Evolutionary conservation across 2,888 invertebrate genomes (phyloP).

Genomic region (Minunthozetes semirufus): DNA sequence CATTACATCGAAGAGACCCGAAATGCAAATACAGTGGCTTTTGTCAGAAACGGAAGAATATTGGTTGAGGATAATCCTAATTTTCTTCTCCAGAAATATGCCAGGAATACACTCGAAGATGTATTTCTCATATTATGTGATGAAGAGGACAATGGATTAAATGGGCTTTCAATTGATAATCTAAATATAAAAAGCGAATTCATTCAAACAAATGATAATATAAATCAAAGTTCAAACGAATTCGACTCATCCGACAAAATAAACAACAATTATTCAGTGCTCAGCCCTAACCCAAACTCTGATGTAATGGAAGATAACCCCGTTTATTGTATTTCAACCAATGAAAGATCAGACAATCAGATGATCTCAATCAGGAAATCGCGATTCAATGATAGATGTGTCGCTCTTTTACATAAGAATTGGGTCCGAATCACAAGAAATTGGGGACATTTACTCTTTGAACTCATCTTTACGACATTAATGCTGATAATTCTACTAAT

Average conservation of each 20-base stretch:
- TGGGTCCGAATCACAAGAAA: constrained; percentile 46
- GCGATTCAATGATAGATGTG: background rate
- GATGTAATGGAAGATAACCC: no score
- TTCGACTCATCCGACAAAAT: no score
- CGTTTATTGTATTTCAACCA: no score
- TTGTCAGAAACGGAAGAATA: constrained; percentile 48
- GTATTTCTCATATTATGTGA: no score
- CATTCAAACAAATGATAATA: no score
- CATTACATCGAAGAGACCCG: constrained; percentile 89
- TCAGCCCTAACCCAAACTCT: no score
- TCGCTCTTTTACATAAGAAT: constrained; percentile 46
- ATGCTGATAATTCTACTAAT: background rate
- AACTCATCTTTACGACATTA: background rate
- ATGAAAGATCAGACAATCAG: no score
- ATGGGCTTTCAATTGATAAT: no score
- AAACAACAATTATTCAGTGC: no score
- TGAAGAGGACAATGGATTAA: no score
- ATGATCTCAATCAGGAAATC: background rate
- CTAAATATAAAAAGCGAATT: no score
- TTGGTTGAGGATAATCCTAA: constrained; percentile 47
- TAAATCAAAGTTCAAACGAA: no score
- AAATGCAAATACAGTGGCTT: constrained; percentile 46
- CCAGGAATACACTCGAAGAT: background rate
- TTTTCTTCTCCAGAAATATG: constrained; percentile 41
- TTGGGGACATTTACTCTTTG: background rate